These are phyloP conservation scores for Sciurus carolinensis DNA, from an alignment of 2,797 vertebrate genomes.

Conservation along the genomic window DNA sequence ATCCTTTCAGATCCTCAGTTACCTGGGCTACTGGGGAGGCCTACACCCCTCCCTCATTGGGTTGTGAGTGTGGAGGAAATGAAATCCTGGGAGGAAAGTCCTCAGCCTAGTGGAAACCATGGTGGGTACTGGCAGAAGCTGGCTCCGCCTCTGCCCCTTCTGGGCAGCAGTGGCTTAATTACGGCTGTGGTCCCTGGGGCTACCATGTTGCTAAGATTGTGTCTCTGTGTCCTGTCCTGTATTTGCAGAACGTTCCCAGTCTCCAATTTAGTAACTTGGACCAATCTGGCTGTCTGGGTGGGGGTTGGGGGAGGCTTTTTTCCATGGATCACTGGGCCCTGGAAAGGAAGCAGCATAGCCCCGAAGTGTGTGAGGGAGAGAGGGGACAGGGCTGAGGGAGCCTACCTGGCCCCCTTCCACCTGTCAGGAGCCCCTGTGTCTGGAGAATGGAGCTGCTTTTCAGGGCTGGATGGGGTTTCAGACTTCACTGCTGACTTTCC, in stretches of 20 bases:
- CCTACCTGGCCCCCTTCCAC: background rate
- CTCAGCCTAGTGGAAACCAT: accelerated
- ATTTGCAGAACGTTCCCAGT: conserved; percentile 74
- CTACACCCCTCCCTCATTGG: background rate
- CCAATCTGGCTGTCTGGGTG: conserved; percentile 22
- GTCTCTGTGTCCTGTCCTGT: conserved; percentile 63
- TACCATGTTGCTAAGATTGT: conserved; percentile 73
- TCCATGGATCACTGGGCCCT: background rate
- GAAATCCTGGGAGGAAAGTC: background rate
- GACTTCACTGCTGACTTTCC: background rate
- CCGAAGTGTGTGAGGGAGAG: background rate
- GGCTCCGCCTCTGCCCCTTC: background rate
- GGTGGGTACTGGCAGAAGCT: background rate
- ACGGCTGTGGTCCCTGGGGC: conserved; percentile 65
- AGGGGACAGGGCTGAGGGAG: accelerated
- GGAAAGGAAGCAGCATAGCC: background rate
- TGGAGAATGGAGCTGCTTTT: background rate
- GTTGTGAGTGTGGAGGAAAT: background rate
- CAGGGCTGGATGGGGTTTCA: background rate
- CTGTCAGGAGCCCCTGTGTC: background rate
- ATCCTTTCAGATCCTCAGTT: background rate
- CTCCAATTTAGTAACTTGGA: conserved; percentile 75
- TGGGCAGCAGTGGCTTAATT: background rate
- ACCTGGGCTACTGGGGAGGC: background rate
- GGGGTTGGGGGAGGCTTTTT: background rate